phyloP scores from a whole-genome alignment of 2,888 invertebrate genomes.

The Tuta absoluta region DNA sequence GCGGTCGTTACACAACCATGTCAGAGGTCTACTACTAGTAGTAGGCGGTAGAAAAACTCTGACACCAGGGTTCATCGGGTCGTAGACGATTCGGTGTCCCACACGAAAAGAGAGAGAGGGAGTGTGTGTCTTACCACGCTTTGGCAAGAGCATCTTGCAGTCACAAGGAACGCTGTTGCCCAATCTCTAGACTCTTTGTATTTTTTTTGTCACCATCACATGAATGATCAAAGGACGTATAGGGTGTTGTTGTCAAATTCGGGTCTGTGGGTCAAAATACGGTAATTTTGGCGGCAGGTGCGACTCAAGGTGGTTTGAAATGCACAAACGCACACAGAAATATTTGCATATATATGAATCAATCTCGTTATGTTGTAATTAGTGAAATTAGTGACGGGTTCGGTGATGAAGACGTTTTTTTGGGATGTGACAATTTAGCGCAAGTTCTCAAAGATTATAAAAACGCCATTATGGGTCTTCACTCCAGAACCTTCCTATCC shows the following conservation, averaged over 20 bases:
- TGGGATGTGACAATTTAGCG: too few species aligned
- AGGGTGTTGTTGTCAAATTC: conserved; percentile 18
- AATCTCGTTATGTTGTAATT: background rate
- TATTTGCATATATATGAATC: conserved; percentile 17
- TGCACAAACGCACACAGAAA: conserved; percentile 6
- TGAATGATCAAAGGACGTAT: conserved; percentile 1
- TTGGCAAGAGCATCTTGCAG: too few species aligned
- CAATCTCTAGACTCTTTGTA: too few species aligned
- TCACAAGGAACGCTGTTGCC: too few species aligned
- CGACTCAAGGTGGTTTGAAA: conserved; percentile 8
- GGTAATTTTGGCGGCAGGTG: conserved; percentile 33
- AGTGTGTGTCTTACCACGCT: too few species aligned
- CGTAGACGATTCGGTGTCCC: too few species aligned
- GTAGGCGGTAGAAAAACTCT: too few species aligned
- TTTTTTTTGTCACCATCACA: background rate
- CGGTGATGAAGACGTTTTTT: background rate
- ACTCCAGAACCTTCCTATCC: background rate
- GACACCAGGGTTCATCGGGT: too few species aligned
- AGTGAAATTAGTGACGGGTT: conserved; percentile 9
- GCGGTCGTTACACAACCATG: too few species aligned
- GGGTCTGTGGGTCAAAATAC: conserved; percentile 36
- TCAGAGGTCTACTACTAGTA: too few species aligned
- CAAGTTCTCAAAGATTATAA: too few species aligned
- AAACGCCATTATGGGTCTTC: background rate
- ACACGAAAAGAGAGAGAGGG: too few species aligned